A percentile compares a stretch with the other conserved stretches of the same genome.
Conservation (phyloP, 2,888 invertebrate genomes). For the Acleris sparsana region DNA sequence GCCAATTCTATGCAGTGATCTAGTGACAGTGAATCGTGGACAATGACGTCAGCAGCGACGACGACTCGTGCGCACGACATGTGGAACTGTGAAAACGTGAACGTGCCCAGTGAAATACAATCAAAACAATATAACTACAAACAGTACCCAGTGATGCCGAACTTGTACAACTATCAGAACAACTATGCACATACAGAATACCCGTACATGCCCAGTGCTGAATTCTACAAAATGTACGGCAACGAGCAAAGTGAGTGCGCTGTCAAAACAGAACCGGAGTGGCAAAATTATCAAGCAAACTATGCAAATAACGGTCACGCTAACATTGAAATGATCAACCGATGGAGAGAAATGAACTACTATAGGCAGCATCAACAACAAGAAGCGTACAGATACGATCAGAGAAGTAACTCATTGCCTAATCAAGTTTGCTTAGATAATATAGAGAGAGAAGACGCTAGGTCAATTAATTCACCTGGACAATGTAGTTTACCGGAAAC, state of each 20-base stretch:
- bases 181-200: slow-evolving; percentile 58
- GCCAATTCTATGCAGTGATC: slow-evolving; percentile 46
- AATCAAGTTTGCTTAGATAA: slow-evolving; percentile 51
- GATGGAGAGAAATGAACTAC: slow-evolving; percentile 69
- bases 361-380: slow-evolving; percentile 64
- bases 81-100: slow-evolving; percentile 69
- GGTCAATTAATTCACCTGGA: slow-evolving; percentile 66
- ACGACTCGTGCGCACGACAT: slow-evolving; percentile 72
- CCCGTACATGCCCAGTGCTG: slow-evolving; percentile 51
- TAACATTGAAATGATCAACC: slow-evolving; percentile 64
- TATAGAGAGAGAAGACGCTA: slow-evolving; percentile 56
- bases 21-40: slow-evolving; percentile 53
- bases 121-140: slow-evolving; percentile 59
- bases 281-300: slow-evolving; percentile 61
- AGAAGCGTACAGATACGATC: slow-evolving; percentile 57
- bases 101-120: slow-evolving; percentile 60
- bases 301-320: slow-evolving; percentile 52
- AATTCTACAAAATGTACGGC: slow-evolving; percentile 54
- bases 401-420: slow-evolving; percentile 47
- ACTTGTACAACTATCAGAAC: slow-evolving; percentile 62
- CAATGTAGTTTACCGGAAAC: slow-evolving; percentile 67
- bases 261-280: slow-evolving; percentile 69
- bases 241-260: slow-evolving; percentile 48
- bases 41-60: slow-evolving; percentile 68
- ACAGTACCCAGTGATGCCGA: slow-evolving; percentile 56